These are phyloP conservation scores for Toxotes chatareus DNA, from an alignment of 2,113 vertebrate species.

Conservation along the genomic window DNA sequence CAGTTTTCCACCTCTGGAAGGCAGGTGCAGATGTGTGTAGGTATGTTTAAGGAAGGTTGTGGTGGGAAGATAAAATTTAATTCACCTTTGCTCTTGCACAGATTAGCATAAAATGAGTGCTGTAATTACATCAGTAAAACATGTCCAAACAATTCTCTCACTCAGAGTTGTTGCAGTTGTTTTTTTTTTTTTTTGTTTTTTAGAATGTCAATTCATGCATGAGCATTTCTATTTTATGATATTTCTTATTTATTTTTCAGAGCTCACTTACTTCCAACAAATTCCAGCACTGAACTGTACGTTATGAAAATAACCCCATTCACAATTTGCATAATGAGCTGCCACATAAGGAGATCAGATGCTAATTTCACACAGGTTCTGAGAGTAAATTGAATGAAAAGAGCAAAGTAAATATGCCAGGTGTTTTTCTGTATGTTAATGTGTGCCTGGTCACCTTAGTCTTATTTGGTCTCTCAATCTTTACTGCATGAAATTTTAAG, in stretches of 20 bases:
- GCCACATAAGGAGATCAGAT: slow-evolving; percentile 49
- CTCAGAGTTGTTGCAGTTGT: background rate
- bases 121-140: background rate
- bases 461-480: background rate
- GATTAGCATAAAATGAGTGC: slow-evolving; percentile 8
- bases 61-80: background rate
- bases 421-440: slow-evolving; percentile 28
- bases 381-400: slow-evolving; percentile 53
- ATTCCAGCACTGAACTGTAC: slow-evolving; percentile 14
- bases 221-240: slow-evolving; percentile 19
- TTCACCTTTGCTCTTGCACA: background rate
- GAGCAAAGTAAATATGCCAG: slow-evolving; percentile 44
- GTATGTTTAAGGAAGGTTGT: background rate
- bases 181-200: background rate
- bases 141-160: background rate
- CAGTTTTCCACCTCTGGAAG: background rate
- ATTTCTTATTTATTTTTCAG: slow-evolving; percentile 9
- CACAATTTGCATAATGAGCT: slow-evolving; percentile 63
- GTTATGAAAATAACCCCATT: slow-evolving; percentile 22
- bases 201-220: background rate
- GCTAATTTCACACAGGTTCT: slow-evolving; percentile 52
- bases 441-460: background rate
- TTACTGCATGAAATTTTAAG: background rate
- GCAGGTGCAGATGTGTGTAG: slow-evolving; percentile 4
- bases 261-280: slow-evolving; percentile 7